Conservation (phyloP, 2,888 invertebrate genomes). For the Pheosia tremula region DNA sequence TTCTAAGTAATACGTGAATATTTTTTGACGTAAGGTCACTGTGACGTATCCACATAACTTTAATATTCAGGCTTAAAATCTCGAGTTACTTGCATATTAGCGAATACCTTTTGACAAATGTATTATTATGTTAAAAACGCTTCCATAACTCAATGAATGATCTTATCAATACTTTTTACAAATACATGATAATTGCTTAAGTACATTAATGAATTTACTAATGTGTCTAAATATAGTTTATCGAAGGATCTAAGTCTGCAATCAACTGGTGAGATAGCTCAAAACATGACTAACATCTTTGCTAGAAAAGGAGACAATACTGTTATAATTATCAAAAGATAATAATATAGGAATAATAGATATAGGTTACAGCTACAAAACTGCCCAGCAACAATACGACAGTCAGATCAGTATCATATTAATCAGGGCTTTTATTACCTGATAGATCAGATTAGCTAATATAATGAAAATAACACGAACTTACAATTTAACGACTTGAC, state of each 20-base stretch:
- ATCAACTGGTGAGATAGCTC: no score
- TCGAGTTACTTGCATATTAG: not conserved
- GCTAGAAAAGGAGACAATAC: not conserved
- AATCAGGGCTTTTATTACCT: not conserved
- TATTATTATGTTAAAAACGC: no score
- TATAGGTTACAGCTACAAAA: not conserved
- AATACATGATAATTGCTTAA: no score
- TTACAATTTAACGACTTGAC: not conserved
- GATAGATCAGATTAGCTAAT: not conserved
- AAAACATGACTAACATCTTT: not conserved
- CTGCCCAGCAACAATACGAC: not conserved
- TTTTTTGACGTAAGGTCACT: constrained; percentile 8
- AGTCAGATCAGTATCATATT: not conserved
- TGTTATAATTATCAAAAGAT: no score
- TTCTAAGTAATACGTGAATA: constrained; percentile 35
- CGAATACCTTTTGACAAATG: not conserved
- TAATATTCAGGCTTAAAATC: no score
- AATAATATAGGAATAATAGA: no score
- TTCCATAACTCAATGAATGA: no score
- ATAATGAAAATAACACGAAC: constrained; percentile 1
- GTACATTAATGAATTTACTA: no score
- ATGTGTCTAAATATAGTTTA: no score
- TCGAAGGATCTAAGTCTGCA: no score
- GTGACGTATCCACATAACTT: not conserved
- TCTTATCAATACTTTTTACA: no score